These are phyloP conservation scores for Pentalonia nigronervosa DNA, from an alignment of 1,140 invertebrate genomes.

Conservation along the genomic window DNA sequence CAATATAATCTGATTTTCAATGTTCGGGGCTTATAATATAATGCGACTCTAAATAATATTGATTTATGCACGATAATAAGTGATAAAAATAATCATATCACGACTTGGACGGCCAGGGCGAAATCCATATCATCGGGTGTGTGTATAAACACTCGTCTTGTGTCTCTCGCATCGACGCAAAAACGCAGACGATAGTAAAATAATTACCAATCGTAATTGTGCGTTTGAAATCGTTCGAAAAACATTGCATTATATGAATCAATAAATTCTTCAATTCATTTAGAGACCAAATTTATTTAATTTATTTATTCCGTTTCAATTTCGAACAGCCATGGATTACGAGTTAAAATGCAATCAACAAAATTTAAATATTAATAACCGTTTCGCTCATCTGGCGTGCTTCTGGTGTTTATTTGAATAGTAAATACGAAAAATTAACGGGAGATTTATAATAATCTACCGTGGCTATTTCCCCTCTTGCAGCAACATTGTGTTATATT, in stretches of 20 bases:
- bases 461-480: too few relatives aligned
- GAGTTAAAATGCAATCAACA: constrained; percentile 7
- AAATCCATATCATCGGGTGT: not conserved
- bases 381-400: not conserved
- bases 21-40: not conserved
- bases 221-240: not conserved
- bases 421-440: not conserved
- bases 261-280: not conserved
- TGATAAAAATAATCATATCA: not conserved
- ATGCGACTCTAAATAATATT: not conserved
- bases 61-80: not conserved
- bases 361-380: constrained; percentile 15
- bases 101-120: not conserved
- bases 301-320: not conserved
- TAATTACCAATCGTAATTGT: not conserved
- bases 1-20: not conserved
- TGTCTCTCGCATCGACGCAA: not conserved
- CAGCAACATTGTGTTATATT: not conserved
- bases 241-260: not conserved
- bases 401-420: not conserved
- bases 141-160: not conserved
- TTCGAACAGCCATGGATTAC: not conserved
- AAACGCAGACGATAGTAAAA: too few relatives aligned
- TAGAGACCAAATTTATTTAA: not conserved
- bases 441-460: not conserved